phyloP scores from a whole-genome alignment of 53 echinoderm and acorn worm species.

The Holothuria leucospilota region DNA sequence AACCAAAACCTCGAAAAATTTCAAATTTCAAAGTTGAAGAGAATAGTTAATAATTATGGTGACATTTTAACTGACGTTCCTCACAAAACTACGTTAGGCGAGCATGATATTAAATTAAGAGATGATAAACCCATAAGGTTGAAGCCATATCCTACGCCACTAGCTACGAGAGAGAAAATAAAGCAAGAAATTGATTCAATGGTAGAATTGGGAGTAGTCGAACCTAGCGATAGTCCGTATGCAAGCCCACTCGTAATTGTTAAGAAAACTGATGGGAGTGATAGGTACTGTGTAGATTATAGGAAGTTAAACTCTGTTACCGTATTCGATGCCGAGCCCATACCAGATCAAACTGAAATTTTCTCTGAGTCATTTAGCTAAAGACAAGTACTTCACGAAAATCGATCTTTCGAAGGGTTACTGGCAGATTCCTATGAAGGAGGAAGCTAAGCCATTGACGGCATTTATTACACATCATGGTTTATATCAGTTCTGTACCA shows the following conservation, averaged over 20 bases:
- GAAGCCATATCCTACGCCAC: constrained; percentile 59
- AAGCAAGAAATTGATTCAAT: constrained; percentile 32
- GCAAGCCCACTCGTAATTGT: too few relatives aligned
- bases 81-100: constrained; percentile 40
- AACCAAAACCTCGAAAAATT: background rate
- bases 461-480: constrained; percentile 54
- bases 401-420: constrained; percentile 26
- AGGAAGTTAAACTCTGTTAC: constrained; percentile 41
- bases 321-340: constrained; percentile 56
- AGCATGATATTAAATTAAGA: constrained; percentile 32
- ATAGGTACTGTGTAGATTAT: constrained; percentile 51
- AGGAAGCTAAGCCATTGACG: constrained; percentile 1
- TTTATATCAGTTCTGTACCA: constrained; percentile 46
- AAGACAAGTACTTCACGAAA: constrained; percentile 57
- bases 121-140: constrained; percentile 39
- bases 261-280: constrained; percentile 4
- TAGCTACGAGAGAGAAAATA: constrained; percentile 38
- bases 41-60: background rate
- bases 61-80: constrained; percentile 57
- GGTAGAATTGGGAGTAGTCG: too few relatives aligned
- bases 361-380: constrained; percentile 57
- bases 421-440: constrained; percentile 23
- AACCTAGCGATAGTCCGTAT: too few relatives aligned
- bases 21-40: background rate
- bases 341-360: constrained; percentile 58